phyloP scores from a whole-genome alignment of 2,888 invertebrate genomes.

The Cheilosia urbana region DNA sequence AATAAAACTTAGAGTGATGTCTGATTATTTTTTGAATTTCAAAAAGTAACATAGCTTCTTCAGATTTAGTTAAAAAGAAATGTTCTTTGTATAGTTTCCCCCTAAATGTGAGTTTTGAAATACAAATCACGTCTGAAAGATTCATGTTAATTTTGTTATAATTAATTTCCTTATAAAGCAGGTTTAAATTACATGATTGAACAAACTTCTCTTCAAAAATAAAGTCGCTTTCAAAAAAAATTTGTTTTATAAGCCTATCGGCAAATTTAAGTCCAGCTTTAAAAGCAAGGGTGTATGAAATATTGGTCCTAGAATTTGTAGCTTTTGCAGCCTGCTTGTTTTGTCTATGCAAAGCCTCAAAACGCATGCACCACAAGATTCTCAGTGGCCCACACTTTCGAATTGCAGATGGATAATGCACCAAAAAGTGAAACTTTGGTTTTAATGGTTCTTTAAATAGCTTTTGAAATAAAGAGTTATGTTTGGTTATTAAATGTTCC shows the following conservation, averaged over 20 bases:
- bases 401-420: conserved; percentile 52
- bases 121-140: no score
- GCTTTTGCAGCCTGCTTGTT: conserved; percentile 50
- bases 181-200: no score
- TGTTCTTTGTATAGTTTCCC: no score
- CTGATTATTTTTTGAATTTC: no score
- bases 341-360: conserved; percentile 50
- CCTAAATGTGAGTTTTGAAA: no score
- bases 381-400: conserved; percentile 40
- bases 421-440: conserved; percentile 56
- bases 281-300: conserved; percentile 49
- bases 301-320: conserved; percentile 48
- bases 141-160: no score
- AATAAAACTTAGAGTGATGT: no score
- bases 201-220: no score
- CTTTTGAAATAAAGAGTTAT: conserved; percentile 41
- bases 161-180: no score
- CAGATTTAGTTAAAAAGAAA: no score
- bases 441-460: conserved; percentile 56
- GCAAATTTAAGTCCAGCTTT: conserved; percentile 48
- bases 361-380: conserved; percentile 57
- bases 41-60: no score
- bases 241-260: conserved; percentile 31
- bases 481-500: conserved; percentile 38
- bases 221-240: no score